Conservation (phyloP, 2,797 vertebrate species). For the Channa striata region DNA sequence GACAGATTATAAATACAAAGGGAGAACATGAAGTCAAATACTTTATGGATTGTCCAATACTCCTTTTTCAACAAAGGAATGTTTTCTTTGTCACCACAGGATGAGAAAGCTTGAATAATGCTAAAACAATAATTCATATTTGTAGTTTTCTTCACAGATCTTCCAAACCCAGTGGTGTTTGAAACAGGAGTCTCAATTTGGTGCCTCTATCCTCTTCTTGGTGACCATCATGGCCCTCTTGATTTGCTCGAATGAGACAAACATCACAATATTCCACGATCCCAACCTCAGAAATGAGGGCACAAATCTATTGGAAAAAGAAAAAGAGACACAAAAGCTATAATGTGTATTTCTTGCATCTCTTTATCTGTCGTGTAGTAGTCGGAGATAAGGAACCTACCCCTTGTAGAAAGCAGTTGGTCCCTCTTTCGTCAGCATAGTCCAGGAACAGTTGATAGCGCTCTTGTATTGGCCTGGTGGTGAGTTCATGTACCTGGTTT, state of each 20-base stretch:
- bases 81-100: conserved; percentile 24
- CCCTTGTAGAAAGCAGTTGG: conserved; percentile 92
- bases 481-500: conserved; percentile 93
- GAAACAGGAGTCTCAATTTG: conserved; percentile 44
- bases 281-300: conserved; percentile 90
- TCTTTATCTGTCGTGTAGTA: background rate
- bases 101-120: conserved; percentile 7
- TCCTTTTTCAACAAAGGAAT: conserved; percentile 68
- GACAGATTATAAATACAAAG: conserved; percentile 63
- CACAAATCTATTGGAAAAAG: conserved; percentile 81
- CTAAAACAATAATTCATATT: conserved; percentile 9
- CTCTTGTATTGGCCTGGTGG: conserved; percentile 88
- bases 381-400: conserved; percentile 67
- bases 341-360: background rate
- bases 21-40: conserved; percentile 25
- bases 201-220: conserved; percentile 80
- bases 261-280: conserved; percentile 93
- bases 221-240: conserved; percentile 89
- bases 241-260: conserved; percentile 91
- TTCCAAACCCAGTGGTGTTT: background rate
- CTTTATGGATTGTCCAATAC: conserved; percentile 18
- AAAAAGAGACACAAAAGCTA: background rate
- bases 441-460: conserved; percentile 87
- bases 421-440: conserved; percentile 90
- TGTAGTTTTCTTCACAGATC: background rate